phyloP scores from a whole-genome alignment of 92 coral and sea anemone species.

The Galaxea fascicularis region DNA sequence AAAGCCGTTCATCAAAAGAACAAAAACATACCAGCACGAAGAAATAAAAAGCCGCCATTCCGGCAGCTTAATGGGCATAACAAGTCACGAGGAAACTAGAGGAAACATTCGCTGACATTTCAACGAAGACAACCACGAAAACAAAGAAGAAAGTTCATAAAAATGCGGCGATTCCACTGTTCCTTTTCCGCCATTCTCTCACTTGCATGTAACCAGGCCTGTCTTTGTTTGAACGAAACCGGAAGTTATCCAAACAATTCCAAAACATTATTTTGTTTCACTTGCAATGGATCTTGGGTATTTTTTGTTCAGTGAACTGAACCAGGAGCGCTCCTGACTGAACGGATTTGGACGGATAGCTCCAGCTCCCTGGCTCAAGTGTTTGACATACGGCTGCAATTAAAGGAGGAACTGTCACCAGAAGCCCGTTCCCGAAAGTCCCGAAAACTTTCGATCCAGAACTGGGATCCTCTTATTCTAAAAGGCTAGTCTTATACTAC shows the following conservation, averaged over 20 bases:
- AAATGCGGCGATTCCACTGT: constrained; percentile 35
- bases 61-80: constrained; percentile 81
- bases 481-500: too few species aligned
- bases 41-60: constrained; percentile 73
- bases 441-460: too few species aligned
- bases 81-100: constrained; percentile 56
- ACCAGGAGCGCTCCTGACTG: too few species aligned
- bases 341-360: too few species aligned
- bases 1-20: constrained; percentile 24
- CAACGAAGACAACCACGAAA: constrained; percentile 36
- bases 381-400: too few species aligned
- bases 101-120: constrained; percentile 43
- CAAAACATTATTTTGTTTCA: not conserved
- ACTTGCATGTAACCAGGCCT: constrained; percentile 76
- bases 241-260: constrained; percentile 55
- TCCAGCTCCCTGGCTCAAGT: too few species aligned
- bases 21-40: constrained; percentile 54
- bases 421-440: too few species aligned
- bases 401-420: too few species aligned
- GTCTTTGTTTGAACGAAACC: constrained; percentile 73
- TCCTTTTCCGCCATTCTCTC: constrained; percentile 75
- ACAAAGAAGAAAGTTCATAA: constrained; percentile 17
- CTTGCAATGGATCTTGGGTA: constrained; percentile 30
- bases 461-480: too few species aligned
- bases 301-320: not conserved